phyloP scores from a whole-genome alignment of 2,113 vertebrate species.

The Coptodon rendalli region DNA sequence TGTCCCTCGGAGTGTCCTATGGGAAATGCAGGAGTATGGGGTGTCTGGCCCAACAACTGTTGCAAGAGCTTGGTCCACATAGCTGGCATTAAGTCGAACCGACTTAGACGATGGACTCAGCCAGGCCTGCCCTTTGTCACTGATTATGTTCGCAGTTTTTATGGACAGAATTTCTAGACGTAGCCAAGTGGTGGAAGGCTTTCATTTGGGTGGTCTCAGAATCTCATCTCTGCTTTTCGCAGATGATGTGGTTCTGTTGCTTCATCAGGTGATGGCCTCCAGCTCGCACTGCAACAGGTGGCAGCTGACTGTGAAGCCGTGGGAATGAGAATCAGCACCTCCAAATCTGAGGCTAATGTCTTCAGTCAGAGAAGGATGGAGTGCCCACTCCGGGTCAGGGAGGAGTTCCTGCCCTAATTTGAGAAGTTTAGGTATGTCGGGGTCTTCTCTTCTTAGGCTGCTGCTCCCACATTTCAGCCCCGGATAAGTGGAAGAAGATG shows the following conservation, averaged over 20 bases:
- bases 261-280: background rate
- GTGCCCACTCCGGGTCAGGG: background rate
- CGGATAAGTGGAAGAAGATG: background rate
- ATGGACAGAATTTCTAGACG: background rate
- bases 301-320: background rate
- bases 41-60: background rate
- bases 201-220: background rate
- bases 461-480: background rate
- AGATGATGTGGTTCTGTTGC: background rate
- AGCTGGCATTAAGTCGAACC: background rate
- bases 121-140: background rate
- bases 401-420: background rate
- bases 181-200: background rate
- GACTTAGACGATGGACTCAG: background rate
- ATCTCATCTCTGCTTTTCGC: background rate
- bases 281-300: background rate
- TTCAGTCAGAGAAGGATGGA: background rate
- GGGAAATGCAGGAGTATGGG: rapidly evolving
- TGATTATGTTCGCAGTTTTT: rapidly evolving
- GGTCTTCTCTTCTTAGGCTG: background rate
- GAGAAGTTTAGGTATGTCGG: background rate
- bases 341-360: background rate
- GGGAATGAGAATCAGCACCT: background rate
- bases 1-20: background rate
- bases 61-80: background rate